A percentile compares a stretch with the other conserved stretches of the same genome.
phyloP scores from a whole-genome alignment of 2,888 invertebrate genomes.

The Andrena bicolor region DNA sequence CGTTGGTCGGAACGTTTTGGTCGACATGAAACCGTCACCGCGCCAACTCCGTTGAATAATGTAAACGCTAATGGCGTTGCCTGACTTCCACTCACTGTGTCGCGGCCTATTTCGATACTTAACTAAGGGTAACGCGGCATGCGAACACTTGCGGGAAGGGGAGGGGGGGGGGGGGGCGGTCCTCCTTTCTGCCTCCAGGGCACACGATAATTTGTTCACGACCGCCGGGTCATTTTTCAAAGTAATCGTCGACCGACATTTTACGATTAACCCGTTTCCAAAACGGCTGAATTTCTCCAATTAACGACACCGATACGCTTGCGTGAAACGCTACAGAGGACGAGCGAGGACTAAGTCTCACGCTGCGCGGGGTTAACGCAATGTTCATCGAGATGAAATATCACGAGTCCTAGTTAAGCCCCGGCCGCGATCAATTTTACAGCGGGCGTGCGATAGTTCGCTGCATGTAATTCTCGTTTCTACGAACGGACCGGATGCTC shows the following conservation, averaged over 20 bases:
- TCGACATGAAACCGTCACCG: constrained; percentile 47
- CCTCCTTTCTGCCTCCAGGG: neutral
- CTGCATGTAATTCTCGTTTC: constrained; percentile 28
- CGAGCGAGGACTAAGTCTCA: too few relatives aligned
- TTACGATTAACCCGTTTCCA: neutral
- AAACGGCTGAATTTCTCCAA: too few relatives aligned
- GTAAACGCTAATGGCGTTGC: constrained; percentile 60
- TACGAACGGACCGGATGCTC: constrained; percentile 9
- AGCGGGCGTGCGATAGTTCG: constrained; percentile 10
- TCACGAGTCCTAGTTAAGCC: neutral
- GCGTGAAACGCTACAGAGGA: too few relatives aligned
- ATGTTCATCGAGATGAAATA: neutral
- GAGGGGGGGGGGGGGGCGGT: neutral
- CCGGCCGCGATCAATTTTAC: constrained; percentile 3
- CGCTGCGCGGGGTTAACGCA: too few relatives aligned
- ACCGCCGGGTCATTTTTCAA: neutral
- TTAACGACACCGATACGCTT: too few relatives aligned
- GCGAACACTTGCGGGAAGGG: constrained; percentile 49
- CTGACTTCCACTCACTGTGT: constrained; percentile 57
- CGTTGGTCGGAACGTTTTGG: neutral
- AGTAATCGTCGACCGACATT: neutral
- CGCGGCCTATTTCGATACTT: constrained; percentile 64
- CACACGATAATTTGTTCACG: constrained; percentile 5
- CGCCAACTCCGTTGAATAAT: constrained; percentile 64
- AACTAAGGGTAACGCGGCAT: constrained; percentile 60